Evolutionary conservation across 2,888 invertebrate species (phyloP).

Genomic region (Cerceris rybyensis): DNA sequence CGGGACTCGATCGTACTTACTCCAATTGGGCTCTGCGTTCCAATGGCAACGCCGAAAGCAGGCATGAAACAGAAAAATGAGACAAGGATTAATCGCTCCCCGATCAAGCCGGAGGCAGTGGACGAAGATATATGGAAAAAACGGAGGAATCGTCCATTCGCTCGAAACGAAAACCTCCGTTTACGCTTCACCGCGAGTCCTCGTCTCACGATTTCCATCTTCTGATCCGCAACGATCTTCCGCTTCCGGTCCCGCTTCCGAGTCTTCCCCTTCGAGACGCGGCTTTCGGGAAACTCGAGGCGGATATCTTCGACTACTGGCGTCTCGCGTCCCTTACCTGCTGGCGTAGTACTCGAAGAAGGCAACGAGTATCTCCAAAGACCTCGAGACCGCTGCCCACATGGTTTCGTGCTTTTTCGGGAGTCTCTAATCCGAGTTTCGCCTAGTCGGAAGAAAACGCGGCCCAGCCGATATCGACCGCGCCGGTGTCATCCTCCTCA

Average conservation of each 20-base stretch:
- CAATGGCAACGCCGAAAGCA: slow-evolving; percentile 69
- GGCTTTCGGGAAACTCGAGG: no score
- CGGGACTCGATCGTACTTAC: slow-evolving; percentile 75
- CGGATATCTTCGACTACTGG: no score
- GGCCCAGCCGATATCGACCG: slow-evolving; percentile 20
- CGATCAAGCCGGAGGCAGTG: neutral
- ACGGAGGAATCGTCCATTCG: no score
- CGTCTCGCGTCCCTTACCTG: slow-evolving; percentile 83
- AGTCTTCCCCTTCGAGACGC: no score
- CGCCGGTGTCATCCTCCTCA: neutral
- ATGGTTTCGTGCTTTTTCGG: slow-evolving; percentile 82
- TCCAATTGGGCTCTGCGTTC: slow-evolving; percentile 81
- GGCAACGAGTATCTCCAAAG: slow-evolving; percentile 91
- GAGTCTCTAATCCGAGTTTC: slow-evolving; percentile 10
- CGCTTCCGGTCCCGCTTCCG: no score
- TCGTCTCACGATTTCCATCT: no score
- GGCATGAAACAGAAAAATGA: slow-evolving; percentile 83
- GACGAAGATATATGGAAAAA: neutral
- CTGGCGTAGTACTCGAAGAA: slow-evolving; percentile 92
- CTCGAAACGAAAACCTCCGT: no score
- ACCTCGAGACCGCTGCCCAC: slow-evolving; percentile 92
- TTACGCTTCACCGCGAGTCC: no score
- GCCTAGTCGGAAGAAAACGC: neutral
- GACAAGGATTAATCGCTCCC: slow-evolving; percentile 50
- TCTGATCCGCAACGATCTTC: no score